Evolutionary conservation across 2,888 invertebrate genomes (phyloP), one percentile per base, ranked within the genome.

Genomic region (Clanis bilineata): DNA sequence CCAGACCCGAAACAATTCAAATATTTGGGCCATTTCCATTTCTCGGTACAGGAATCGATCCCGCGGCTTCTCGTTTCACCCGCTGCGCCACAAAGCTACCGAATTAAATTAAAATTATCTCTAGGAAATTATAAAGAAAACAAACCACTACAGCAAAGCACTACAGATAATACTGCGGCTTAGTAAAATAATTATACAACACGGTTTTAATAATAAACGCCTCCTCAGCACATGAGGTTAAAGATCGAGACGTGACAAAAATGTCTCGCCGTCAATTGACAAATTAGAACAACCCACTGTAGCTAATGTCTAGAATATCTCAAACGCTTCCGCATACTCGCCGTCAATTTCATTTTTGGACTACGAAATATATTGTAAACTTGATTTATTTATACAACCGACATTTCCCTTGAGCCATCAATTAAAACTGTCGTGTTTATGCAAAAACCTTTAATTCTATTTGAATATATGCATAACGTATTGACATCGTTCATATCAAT

Each of bases 331-430:
- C 62, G 62, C 62, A 60, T 62, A 18, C 25, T 51, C 18, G 45
- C 47, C 59, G 63, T 61, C 59, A 61, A 44, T 38, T 61, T 22
- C 39, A 56, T 59, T 63, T 55, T 55, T 43, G 28, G 38, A 57
- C 25, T 15, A 32, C 18, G 1, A 28, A 15, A 47, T 28, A 47
- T 51, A 41, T 51, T 32, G 18, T 28, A 28, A 51, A 51, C 28
- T 51, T 32, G 28, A 51, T 51, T 51, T 51, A 51, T 51, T 51
- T 51, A 32, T 32, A 32, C 51, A 32, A 9, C 18, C 32, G 12
- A 32, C 51, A 51, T 51, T 44, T 51, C 51, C 51, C 51, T 51
- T 51, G 51, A 51, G 51, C 51, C 51, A 51, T 51, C 51, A 51
- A 51, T 51, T 51, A 51, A 47, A 51, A 51, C 32, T 51, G 51